Percentiles rank a stretch among this genome's conserved stretches.
Conservation (phyloP, 2,113 vertebrate genomes). For the Notarius lentiginosus region DNA sequence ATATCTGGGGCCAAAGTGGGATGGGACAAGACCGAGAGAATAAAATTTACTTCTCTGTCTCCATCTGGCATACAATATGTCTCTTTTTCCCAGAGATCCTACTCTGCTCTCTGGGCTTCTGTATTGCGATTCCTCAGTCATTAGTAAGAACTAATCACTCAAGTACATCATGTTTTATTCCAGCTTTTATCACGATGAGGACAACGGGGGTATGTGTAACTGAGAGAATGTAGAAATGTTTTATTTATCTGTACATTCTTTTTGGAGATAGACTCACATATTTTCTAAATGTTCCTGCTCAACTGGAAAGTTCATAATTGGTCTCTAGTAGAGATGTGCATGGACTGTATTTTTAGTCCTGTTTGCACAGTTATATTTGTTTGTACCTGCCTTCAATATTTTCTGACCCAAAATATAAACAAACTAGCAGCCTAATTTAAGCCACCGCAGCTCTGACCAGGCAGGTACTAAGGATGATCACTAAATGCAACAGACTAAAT, state of each 20-base stretch:
- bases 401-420: neutral
- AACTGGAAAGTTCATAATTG: neutral
- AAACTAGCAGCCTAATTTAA: neutral
- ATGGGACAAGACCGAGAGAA: constrained; percentile 22
- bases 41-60: constrained; percentile 13
- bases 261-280: neutral
- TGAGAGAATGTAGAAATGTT: neutral
- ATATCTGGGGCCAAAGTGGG: constrained; percentile 39
- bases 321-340: neutral
- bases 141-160: neutral
- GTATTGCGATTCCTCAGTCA: neutral
- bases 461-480: neutral
- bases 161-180: neutral
- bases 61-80: constrained; percentile 30
- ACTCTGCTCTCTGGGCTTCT: neutral
- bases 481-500: neutral
- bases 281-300: neutral
- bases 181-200: neutral
- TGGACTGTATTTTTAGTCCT: neutral
- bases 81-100: neutral
- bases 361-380: neutral
- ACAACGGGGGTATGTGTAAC: neutral
- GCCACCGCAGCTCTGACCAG: neutral
- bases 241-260: neutral
- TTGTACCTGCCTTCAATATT: neutral